A percentile compares a stretch with the other conserved stretches of the same genome.
These are phyloP conservation scores for Drosophila nannoptera DNA, from an alignment of 1,140 invertebrate species.

Conservation along the genomic window DNA sequence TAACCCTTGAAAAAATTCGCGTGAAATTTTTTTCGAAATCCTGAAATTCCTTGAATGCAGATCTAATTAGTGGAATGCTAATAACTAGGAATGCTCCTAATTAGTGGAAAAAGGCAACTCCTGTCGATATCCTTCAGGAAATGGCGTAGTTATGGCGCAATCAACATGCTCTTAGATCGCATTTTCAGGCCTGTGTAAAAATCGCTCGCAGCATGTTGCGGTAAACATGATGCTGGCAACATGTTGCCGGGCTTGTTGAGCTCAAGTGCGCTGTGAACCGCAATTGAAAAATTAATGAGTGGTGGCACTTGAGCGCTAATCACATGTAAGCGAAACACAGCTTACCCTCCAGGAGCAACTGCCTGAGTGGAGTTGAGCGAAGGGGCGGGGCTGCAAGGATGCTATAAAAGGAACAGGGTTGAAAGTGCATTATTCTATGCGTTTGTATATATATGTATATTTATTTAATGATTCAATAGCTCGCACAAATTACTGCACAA, in stretches of 20 bases:
- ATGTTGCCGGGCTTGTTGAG: conserved; percentile 47
- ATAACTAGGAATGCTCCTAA: neutral
- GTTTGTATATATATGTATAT: no score
- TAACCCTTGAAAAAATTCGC: neutral
- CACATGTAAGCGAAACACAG: conserved; percentile 67
- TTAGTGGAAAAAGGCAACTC: neutral
- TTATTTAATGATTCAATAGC: conserved; percentile 42
- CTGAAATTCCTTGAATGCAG: neutral
- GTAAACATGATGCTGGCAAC: neutral
- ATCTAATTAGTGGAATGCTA: no score
- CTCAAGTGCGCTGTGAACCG: conserved; percentile 49
- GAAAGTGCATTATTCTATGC: conserved; percentile 55
- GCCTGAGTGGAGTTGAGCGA: neutral
- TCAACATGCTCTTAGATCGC: neutral
- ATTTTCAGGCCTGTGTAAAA: neutral
- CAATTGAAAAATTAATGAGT: conserved; percentile 76
- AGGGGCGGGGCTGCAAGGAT: conserved; percentile 19
- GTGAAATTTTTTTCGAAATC: neutral
- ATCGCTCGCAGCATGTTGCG: neutral
- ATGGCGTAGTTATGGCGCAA: neutral
- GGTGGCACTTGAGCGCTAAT: conserved; percentile 67
- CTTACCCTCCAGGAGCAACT: conserved; percentile 33
- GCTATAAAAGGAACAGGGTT: conserved; percentile 47
- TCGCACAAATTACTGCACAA: conserved; percentile 39
- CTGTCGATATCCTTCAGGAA: neutral